Evolutionary conservation across 2,888 invertebrate species (phyloP), one percentile per base, ranked within the genome.

Genomic region (Patella ulyssiponensis): DNA sequence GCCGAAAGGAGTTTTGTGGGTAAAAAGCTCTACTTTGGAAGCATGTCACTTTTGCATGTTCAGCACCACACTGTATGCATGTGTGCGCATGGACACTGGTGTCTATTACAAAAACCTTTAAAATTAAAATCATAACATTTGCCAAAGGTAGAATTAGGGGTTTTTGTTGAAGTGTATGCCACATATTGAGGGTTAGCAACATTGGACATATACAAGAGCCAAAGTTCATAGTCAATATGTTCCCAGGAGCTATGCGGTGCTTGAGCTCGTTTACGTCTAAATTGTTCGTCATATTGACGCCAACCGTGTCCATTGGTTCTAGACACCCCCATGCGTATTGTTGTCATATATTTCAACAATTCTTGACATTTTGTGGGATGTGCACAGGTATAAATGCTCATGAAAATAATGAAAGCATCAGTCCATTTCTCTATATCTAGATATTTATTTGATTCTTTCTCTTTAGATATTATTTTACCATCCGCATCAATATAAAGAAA

Each of bases 141-240:
- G 11, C 64, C 64, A 9, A 14, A 20, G 23, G 64, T 23, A 64
- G 7, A 20, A 14, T 64, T 20, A 7, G n/a, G 20, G 5, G n/a
- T 44, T 12, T 15, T 58, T 2, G 17, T 58, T 58, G 58, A 58
- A 15, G 58, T 17, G 58, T 9, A 9, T 58, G 15, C 3, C 3
- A 17, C 27, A 27, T 27, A 27, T 27, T 27, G 27, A 27, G 27
- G 27, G 27, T 27, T 27, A 27, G 27, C 27, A 27, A 27, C 27
- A 64, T 17, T 64, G n/a, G 64, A 12, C 64, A 64, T 64, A 64
- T 64, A 64, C 20, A n/a, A n/a, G 9, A 64, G 64, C 64, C 64
- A n/a, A n/a, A 64, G n/a, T 64, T 64, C 64, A 5, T 64, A 64
- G n/a, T 20, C n/a, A n/a, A n/a, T n/a, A n/a, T n/a, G n/a, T n/a